phyloP scores from a whole-genome alignment of 1,140 invertebrate species.

The Drosophila ercepeae region DNA sequence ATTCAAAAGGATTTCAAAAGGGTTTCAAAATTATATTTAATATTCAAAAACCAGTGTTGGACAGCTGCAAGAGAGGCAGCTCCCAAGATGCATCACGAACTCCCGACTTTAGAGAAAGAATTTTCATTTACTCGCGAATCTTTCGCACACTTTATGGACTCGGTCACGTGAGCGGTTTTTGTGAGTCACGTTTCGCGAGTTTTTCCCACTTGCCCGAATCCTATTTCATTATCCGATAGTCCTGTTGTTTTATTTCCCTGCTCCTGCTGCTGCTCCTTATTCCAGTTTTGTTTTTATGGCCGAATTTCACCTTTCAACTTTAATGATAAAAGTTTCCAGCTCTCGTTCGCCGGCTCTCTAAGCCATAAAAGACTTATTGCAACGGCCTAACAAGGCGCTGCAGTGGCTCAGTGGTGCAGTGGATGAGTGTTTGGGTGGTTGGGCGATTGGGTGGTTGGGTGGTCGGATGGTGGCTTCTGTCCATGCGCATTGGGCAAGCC shows the following conservation, averaged over 20 bases:
- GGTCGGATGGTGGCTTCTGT: conserved; percentile 29
- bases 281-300: conserved; percentile 15
- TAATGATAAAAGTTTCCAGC: conserved; percentile 47
- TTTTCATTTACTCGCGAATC: conserved; percentile 34
- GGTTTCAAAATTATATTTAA: too few relatives aligned
- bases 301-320: conserved; percentile 44
- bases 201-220: conserved; percentile 1
- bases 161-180: conserved; percentile 37
- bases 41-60: conserved; percentile 7
- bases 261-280: not conserved
- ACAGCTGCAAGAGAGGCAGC: not conserved
- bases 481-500: conserved; percentile 64
- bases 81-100: not conserved
- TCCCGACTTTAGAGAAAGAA: not conserved
- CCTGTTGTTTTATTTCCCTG: not conserved
- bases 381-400: conserved; percentile 44
- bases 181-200: conserved; percentile 26
- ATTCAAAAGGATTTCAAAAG: not conserved
- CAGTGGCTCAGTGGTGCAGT: conserved; percentile 3
- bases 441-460: conserved; percentile 4
- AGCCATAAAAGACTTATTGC: conserved; percentile 56
- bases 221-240: not conserved
- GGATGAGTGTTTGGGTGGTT: not conserved
- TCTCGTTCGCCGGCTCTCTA: conserved; percentile 30
- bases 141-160: conserved; percentile 29